Evolutionary conservation across 2,797 vertebrate species (phyloP).

Genomic region (Eospalax fontanierii): DNA sequence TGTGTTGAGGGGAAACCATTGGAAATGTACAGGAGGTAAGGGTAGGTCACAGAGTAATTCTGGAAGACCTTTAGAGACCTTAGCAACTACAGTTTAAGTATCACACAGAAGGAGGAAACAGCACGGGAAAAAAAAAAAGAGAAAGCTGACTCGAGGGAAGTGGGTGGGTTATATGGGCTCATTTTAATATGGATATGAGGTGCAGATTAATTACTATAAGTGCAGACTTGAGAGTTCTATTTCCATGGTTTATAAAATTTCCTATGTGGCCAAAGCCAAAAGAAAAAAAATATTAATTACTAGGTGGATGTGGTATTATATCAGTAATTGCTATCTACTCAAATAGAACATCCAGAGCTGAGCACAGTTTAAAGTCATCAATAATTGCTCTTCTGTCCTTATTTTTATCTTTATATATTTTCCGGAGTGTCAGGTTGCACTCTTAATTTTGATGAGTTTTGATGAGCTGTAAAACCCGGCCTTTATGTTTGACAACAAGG

Average conservation of each 20-base stretch:
- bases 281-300: slow-evolving; percentile 70
- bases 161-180: slow-evolving; percentile 18
- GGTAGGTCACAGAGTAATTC: slow-evolving; percentile 10
- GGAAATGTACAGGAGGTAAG: background rate
- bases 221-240: slow-evolving; percentile 65
- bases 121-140: slow-evolving; percentile 45
- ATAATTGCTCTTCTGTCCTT: slow-evolving; percentile 60
- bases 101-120: slow-evolving; percentile 11
- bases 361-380: slow-evolving; percentile 58
- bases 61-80: background rate
- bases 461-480: slow-evolving; percentile 23
- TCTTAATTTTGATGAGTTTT: slow-evolving; percentile 54
- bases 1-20: background rate
- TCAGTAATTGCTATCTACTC: slow-evolving; percentile 75
- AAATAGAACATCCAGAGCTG: slow-evolving; percentile 56
- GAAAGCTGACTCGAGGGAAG: slow-evolving; percentile 62
- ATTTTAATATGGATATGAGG: slow-evolving; percentile 76
- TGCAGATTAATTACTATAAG: slow-evolving; percentile 75
- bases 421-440: background rate
- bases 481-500: background rate
- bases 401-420: slow-evolving; percentile 63
- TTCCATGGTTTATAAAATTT: slow-evolving; percentile 76
- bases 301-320: slow-evolving; percentile 76
- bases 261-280: slow-evolving; percentile 74
- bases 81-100: slow-evolving; percentile 9